Evolutionary conservation across 2,888 invertebrate species (phyloP), one percentile per base, ranked within the genome.

Genomic region (Euproctis similis): DNA sequence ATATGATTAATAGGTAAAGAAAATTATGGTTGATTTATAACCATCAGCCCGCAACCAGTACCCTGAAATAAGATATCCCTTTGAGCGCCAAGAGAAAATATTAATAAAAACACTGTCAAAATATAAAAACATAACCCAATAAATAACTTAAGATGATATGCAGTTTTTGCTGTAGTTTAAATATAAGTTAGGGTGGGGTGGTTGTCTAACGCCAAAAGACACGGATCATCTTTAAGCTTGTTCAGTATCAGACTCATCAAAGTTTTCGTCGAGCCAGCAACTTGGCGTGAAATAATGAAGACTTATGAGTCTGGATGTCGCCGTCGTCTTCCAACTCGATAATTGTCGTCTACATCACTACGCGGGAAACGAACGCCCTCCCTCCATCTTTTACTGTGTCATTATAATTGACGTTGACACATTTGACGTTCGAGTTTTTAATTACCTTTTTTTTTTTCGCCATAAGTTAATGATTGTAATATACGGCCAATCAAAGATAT

Each of bases 251-350:
- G 53, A 46, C 53, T 60, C 59, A 53, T 59, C 59, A 59, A 80
- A 80, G 60, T 76, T 81, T 66, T n/a, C 38, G 57, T 56, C 45
- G 36, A 54, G 56, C 45, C 48, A 54, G 60, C 55, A 53, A 63
- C 49, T 65, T 55, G 36, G 52, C 28, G 28, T 33, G 34, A 29
- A 51, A 60, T 84, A 84, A 82, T 82, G 82, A 81, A 81, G 84
- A 84, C 68, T 82, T 82, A 84, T 82, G 84, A 63, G 71, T 67
- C 73, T 69, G 58, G 51, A 55, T 57, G 69, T 47, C 31, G 51
- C 56, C 57, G 69, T 47, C 31, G 31, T 40, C 35, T 55, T n/a
- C 39, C 40, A 49, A 53, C 59, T 60, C 53, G 41, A 51, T 62
- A 73, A 72, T 71, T 74, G 73, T 70, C 69, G 64, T 68, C 59